Evolutionary conservation across 2,113 vertebrate species (phyloP).

Genomic region (Salminus brasiliensis): DNA sequence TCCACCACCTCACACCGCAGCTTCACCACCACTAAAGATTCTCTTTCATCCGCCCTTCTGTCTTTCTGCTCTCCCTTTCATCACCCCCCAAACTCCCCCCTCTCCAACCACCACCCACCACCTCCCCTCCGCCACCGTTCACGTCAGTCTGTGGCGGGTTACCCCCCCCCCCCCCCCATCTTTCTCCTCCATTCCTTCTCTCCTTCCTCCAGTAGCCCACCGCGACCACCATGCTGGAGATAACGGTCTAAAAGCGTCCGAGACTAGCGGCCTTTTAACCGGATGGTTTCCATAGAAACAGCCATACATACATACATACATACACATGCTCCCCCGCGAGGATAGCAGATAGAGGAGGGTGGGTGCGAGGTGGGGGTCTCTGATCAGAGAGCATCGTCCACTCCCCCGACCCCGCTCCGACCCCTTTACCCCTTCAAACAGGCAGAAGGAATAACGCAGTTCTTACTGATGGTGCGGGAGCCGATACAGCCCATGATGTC

Average conservation of each 20-base stretch:
- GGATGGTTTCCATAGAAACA: neutral
- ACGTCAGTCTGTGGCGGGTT: neutral
- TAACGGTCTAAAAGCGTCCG: neutral
- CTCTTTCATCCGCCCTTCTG: slow-evolving; percentile 2
- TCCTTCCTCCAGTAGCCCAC: neutral
- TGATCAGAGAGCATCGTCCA: slow-evolving; percentile 37
- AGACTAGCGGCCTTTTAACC: neutral
- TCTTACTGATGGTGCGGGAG: slow-evolving; percentile 81
- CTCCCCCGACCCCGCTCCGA: slow-evolving; percentile 18
- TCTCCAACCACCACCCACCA: neutral
- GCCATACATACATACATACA: slow-evolving; percentile 12
- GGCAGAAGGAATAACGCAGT: slow-evolving; percentile 13
- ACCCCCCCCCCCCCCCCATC: neutral
- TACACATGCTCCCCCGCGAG: too few species aligned
- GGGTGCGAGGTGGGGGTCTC: neutral
- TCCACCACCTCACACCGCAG: slow-evolving; percentile 4
- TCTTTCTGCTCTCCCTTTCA: neutral
- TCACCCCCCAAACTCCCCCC: neutral
- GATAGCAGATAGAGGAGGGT: too few species aligned
- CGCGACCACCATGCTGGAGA: neutral
- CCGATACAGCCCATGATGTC: slow-evolving; percentile 81
- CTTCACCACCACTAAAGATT: too few species aligned
- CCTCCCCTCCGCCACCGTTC: too few species aligned
- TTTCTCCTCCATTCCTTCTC: neutral
- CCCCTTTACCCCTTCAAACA: slow-evolving; percentile 41